Evolutionary conservation across 2,113 vertebrate species (phyloP).

Genomic region (Suncus etruscus): DNA sequence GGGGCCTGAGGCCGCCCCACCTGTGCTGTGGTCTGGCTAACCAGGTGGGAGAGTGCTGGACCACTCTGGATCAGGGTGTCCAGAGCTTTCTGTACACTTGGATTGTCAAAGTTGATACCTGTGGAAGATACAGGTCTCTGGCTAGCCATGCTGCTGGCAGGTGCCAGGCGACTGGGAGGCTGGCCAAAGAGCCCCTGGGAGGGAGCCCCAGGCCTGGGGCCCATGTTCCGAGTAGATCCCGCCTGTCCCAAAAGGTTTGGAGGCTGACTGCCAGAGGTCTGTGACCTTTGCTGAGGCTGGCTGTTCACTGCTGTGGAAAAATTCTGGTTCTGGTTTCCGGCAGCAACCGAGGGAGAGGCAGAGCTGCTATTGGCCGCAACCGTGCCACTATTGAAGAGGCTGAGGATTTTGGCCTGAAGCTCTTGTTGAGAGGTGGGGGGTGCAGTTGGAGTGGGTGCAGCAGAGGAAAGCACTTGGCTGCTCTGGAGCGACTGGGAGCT

Average conservation of each 20-base stretch:
- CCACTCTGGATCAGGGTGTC: constrained; percentile 99
- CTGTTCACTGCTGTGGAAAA: constrained; percentile 85
- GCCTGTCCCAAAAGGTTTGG: constrained; percentile 84
- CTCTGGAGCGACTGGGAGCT: constrained; percentile 85
- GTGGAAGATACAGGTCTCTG: constrained; percentile 88
- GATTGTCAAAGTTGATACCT: constrained; percentile 98
- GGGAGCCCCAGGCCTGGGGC: constrained; percentile 85
- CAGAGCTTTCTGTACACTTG: constrained; percentile 98
- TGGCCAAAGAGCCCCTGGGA: constrained; percentile 85
- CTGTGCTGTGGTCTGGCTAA: constrained; percentile 89
- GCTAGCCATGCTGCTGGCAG: constrained; percentile 81
- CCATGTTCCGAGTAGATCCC: constrained; percentile 84
- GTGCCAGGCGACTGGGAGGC: constrained; percentile 86
- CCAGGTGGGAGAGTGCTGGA: constrained; percentile 94
- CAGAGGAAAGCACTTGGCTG: constrained; percentile 86
- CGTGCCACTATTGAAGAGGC: constrained; percentile 94
- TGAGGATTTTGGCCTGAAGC: constrained; percentile 98
- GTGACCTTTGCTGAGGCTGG: constrained; percentile 87
- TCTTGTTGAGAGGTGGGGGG: constrained; percentile 93
- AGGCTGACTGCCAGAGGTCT: constrained; percentile 86
- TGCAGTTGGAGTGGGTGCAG: constrained; percentile 82
- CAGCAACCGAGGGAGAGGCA: constrained; percentile 64
- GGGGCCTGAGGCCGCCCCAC: constrained; percentile 85
- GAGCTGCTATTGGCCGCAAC: constrained; percentile 90
- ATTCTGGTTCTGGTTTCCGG: constrained; percentile 82